A percentile compares a stretch with the other conserved stretches of the same genome.
Conservation (phyloP, 2,888 invertebrate genomes). For the Frankliniella intonsa region DNA sequence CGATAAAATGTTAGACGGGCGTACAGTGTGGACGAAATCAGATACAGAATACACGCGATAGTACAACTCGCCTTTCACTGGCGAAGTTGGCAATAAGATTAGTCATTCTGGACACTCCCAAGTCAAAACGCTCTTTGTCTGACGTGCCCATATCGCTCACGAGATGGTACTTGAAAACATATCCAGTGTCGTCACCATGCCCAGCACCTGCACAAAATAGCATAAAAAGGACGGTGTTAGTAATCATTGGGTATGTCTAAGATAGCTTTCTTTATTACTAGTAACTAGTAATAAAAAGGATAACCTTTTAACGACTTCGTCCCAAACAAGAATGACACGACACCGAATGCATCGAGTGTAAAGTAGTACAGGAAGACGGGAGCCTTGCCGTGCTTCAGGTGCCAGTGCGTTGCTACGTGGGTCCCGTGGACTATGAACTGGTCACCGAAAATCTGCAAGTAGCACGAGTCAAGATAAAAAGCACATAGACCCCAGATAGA, state of each 20-base stretch:
- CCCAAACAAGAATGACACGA: not conserved
- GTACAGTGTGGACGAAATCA: not conserved
- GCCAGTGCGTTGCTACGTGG: not conserved
- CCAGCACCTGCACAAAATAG: not conserved
- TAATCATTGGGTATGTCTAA: too few species aligned
- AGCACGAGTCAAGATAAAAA: not conserved
- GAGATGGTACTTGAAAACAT: slow-evolving; percentile 8
- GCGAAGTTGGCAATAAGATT: not conserved
- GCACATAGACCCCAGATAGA: not conserved
- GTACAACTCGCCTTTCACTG: not conserved
- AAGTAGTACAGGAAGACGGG: slow-evolving; percentile 1
- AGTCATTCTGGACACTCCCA: not conserved
- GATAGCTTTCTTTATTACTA: too few species aligned
- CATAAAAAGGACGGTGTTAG: not conserved
- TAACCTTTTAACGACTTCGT: not conserved
- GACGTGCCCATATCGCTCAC: not conserved
- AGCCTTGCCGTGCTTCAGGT: not conserved
- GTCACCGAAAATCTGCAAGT: not conserved
- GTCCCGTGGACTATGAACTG: not conserved
- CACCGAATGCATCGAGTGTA: not conserved
- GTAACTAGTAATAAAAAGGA: too few species aligned
- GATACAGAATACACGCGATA: not conserved
- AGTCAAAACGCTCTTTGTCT: not conserved
- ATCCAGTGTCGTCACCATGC: not conserved
- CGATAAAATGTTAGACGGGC: not conserved